Evolutionary conservation across 2,888 invertebrate genomes (phyloP), one percentile per base, ranked within the genome.

Genomic region (Euzophera pinguis): DNA sequence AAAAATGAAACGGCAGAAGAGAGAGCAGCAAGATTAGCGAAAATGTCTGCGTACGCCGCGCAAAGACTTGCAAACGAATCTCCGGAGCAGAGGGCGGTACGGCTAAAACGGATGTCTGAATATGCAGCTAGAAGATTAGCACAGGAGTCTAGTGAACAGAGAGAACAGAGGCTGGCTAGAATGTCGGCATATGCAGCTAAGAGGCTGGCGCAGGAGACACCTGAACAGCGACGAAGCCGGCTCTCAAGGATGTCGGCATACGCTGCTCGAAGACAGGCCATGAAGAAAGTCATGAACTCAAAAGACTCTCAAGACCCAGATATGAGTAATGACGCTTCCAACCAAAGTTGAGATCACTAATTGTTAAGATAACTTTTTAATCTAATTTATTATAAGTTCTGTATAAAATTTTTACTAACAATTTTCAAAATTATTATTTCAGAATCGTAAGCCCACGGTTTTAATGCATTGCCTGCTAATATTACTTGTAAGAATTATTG

Each of bases 1-100:
- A 80, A 74, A 50, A 59, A 60, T 37, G 90, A 90, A 64, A 73
- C 82, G 0, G 61, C 81, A 6, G 75, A 79, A 47, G 83, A 86
- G 54, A 74, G 89, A 57, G 73, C 81, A 1, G 59, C 67, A 38
- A 76, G 89, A 5, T 64, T 89, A 14, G 81, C 87, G 1, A 85
- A 81, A 61, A 89, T 89, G 88, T 88, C 88, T 0, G 86, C 87
- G 1, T 89, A 89, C 54, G 84, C 88, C n/a, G 86, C 88, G 0
- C 79, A 78, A 53, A 73, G 88, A 50, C 73, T 90, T 13, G 88
- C 89, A 0, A 86, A 81, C 45, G 89, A 90, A 67, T 74, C 81
- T 12, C 81, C 86, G 1, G 84, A 81, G 12, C 85, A 87, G 63
- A 78, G 90, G 1, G 78, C 84, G 1, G 13, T 56, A 8, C 72